Percentiles rank a stretch among this genome's conserved stretches.
These are phyloP conservation scores for Hyperopisus bebe DNA, from an alignment of 2,113 vertebrate genomes.

Conservation along the genomic window DNA sequence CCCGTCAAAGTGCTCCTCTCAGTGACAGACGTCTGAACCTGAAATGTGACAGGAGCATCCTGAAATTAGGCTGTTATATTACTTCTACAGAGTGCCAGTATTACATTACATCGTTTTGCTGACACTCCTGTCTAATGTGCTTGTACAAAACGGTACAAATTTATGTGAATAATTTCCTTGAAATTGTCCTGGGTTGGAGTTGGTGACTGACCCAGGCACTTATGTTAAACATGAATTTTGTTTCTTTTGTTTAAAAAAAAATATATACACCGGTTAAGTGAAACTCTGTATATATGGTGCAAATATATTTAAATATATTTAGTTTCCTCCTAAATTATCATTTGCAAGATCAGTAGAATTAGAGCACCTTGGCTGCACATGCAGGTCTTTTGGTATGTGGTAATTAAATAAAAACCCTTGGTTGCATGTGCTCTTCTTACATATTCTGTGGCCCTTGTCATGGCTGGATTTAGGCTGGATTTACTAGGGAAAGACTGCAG, in stretches of 20 bases:
- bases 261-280: neutral
- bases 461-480: neutral
- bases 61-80: neutral
- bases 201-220: neutral
- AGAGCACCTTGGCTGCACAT: neutral
- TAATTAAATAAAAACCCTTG: neutral
- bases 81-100: neutral
- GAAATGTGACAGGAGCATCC: neutral
- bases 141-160: neutral
- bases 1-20: neutral
- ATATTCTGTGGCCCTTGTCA: neutral
- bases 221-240: neutral
- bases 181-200: neutral
- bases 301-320: neutral
- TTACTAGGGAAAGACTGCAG: neutral
- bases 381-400: neutral
- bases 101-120: neutral
- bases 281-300: neutral
- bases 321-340: neutral
- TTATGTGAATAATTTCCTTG: neutral
- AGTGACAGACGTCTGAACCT: neutral
- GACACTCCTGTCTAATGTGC: neutral
- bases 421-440: neutral
- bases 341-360: neutral
- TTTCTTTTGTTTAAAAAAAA: neutral